A percentile compares a stretch with the other conserved stretches of the same genome.
phyloP scores from a whole-genome alignment of 2,113 vertebrate genomes.

The Ia io region DNA sequence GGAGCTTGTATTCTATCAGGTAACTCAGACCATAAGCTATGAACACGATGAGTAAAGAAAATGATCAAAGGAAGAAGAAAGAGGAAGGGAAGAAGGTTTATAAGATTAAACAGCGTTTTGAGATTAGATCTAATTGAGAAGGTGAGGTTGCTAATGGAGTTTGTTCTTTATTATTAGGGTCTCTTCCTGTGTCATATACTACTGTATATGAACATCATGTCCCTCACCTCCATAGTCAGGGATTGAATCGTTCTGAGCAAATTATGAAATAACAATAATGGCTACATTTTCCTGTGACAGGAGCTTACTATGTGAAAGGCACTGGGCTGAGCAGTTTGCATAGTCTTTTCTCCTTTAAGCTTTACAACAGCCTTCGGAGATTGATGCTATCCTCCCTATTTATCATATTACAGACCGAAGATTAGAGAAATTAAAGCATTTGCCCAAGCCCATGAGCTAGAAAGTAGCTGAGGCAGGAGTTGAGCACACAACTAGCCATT shows the following conservation, averaged over 20 bases:
- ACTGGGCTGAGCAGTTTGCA: background rate
- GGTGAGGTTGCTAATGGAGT: background rate
- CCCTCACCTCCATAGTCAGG: background rate
- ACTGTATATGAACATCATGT: background rate
- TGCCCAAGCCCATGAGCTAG: background rate
- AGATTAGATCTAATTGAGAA: background rate
- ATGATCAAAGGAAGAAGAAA: background rate
- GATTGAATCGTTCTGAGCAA: background rate
- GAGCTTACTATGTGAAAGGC: background rate
- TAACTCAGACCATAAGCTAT: background rate
- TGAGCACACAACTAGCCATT: background rate
- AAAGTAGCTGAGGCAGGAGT: background rate
- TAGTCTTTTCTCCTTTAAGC: background rate
- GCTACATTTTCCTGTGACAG: background rate
- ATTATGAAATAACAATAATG: background rate
- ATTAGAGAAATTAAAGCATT: background rate
- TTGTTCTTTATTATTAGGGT: background rate
- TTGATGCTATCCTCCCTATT: fast-evolving
- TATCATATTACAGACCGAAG: background rate
- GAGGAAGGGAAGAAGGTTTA: background rate
- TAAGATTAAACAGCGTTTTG: background rate
- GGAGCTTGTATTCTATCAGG: background rate
- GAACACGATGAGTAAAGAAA: background rate
- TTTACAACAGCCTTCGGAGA: background rate
- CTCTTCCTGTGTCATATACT: background rate